phyloP scores from a whole-genome alignment of 1,140 invertebrate species.

The Gonioctena quinquepunctata region DNA sequence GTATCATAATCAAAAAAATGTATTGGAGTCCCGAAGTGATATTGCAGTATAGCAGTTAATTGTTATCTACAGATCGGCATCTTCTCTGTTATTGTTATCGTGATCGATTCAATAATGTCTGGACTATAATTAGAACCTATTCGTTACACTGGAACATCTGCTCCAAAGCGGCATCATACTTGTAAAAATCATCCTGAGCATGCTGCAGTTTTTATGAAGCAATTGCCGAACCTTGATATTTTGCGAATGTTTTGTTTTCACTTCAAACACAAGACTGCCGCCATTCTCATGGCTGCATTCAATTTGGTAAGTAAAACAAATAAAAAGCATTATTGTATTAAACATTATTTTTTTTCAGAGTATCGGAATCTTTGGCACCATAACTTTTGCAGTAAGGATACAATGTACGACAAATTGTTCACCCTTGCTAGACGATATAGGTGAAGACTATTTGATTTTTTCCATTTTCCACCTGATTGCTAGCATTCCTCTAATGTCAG shows the following conservation, averaged over 20 bases:
- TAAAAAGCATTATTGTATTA: not conserved
- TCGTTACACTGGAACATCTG: not conserved
- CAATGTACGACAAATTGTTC: not conserved
- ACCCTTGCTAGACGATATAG: not conserved
- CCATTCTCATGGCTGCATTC: slow-evolving; percentile 10
- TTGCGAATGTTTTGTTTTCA: slow-evolving; percentile 13
- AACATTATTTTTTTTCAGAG: not conserved
- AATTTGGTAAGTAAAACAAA: slow-evolving; percentile 12
- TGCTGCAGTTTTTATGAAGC: not conserved
- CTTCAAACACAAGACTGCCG: slow-evolving; percentile 12
- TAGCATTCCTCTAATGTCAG: not conserved
- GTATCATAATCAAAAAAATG: no score
- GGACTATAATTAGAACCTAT: not conserved
- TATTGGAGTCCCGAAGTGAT: no score
- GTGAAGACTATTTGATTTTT: slow-evolving; percentile 14
- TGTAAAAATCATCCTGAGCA: not conserved
- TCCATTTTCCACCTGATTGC: slow-evolving; percentile 6
- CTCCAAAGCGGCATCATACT: not conserved
- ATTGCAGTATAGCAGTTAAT: no score
- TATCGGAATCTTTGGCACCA: slow-evolving; percentile 1
- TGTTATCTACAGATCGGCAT: not conserved
- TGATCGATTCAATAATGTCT: not conserved
- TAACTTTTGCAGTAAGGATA: not conserved
- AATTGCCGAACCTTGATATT: not conserved
- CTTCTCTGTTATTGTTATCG: not conserved